A percentile compares a stretch with the other conserved stretches of the same genome.
Evolutionary conservation across 2,113 vertebrate species (phyloP).

Genomic region (Oncorhynchus masou): DNA sequence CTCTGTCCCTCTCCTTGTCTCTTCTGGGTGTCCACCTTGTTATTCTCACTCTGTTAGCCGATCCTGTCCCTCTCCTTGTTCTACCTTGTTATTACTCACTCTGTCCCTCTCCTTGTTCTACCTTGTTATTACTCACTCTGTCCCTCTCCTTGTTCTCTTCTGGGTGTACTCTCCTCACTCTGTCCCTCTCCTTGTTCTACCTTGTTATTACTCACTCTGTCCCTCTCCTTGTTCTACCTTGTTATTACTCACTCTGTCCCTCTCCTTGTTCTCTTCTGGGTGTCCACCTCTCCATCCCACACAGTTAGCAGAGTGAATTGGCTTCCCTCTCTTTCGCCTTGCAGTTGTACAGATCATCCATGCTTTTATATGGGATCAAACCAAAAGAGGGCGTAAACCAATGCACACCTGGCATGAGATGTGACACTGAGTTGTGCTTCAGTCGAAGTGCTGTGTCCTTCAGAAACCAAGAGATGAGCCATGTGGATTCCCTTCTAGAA

Average conservation of each 20-base stretch:
- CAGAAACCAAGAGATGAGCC: background rate
- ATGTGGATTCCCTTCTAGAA: no score
- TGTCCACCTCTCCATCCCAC: background rate
- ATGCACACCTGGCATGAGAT: background rate
- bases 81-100: no score
- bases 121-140: no score
- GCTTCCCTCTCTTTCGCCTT: slow-evolving; percentile 33
- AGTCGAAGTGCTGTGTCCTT: background rate
- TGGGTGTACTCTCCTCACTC: no score
- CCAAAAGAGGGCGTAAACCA: slow-evolving; percentile 7
- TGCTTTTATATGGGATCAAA: slow-evolving; percentile 30
- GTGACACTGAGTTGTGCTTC: background rate
- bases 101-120: no score
- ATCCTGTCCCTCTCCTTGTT: no score
- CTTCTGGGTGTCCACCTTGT: no score
- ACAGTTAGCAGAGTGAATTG: background rate
- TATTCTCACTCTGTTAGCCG: no score
- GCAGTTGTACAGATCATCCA: slow-evolving; percentile 32
- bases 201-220: no score
- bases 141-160: no score
- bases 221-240: background rate
- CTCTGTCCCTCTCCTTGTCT: no score
- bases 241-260: background rate
- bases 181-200: no score
- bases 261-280: background rate